These are phyloP conservation scores for Todiramphus chloris DNA, from an alignment of 2,113 vertebrate genomes.

Conservation along the genomic window DNA sequence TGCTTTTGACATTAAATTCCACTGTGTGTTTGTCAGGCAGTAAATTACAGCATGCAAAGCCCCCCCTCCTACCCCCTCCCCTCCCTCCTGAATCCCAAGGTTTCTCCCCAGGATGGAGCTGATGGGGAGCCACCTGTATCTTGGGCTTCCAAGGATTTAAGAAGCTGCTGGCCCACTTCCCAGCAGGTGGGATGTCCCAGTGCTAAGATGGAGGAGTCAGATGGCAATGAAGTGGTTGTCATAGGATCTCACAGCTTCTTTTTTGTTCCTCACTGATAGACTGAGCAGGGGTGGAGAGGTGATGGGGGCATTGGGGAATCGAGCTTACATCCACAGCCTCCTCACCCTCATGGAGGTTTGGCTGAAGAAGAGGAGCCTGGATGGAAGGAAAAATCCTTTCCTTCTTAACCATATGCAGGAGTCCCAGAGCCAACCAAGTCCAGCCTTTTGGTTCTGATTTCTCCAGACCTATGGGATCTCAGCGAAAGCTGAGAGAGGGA, in stretches of 20 bases:
- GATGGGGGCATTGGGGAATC: rapidly evolving
- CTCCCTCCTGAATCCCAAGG: too few species aligned
- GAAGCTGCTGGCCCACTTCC: not conserved
- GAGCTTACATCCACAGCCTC: not conserved
- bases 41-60: not conserved
- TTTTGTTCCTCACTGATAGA: too few species aligned
- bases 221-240: rapidly evolving
- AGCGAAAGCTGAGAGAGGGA: not conserved
- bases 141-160: not conserved
- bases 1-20: not conserved
- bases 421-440: not conserved
- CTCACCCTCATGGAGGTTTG: not conserved
- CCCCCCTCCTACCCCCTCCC: too few species aligned
- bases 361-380: not conserved
- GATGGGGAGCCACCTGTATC: not conserved
- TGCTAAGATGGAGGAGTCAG: rapidly evolving
- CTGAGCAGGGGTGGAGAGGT: not conserved
- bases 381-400: not conserved
- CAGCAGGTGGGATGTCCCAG: not conserved
- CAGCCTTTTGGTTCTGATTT: not conserved
- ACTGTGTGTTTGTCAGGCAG: not conserved
- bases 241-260: not conserved
- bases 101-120: not conserved
- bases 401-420: not conserved
- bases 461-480: not conserved